Evolutionary conservation across 2,797 vertebrate genomes (phyloP).

Genomic region (Mus minutoides): DNA sequence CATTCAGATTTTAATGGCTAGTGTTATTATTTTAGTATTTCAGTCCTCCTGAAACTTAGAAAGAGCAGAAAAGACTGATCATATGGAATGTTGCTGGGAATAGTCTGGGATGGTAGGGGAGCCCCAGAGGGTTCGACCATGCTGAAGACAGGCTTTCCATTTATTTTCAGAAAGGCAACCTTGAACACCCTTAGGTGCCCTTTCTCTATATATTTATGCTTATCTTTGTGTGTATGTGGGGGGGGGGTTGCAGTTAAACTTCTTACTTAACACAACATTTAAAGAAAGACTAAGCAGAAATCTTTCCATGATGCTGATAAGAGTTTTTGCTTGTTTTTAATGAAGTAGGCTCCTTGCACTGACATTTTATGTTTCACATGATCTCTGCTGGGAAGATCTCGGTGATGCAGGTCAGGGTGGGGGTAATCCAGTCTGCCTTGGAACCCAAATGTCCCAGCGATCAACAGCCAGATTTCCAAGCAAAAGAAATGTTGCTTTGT

Average conservation of each 20-base stretch:
- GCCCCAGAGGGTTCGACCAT: not conserved
- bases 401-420: too few relatives aligned
- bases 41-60: too few relatives aligned
- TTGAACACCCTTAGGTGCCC: fast-evolving
- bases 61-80: too few relatives aligned
- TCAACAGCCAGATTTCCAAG: not conserved
- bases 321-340: not conserved
- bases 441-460: not conserved
- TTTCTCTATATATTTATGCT: not conserved
- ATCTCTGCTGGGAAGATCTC: not conserved
- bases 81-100: not conserved
- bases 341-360: fast-evolving
- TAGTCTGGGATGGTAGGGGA: not conserved
- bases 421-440: not conserved
- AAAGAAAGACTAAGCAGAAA: not conserved
- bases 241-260: too few relatives aligned
- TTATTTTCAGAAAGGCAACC: not conserved
- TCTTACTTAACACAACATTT: not conserved
- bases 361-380: fast-evolving
- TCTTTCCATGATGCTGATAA: fast-evolving
- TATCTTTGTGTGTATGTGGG: too few relatives aligned
- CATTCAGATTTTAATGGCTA: not conserved
- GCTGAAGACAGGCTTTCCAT: not conserved
- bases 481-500: not conserved
- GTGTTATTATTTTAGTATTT: not conserved